phyloP scores from a whole-genome alignment of 2,888 invertebrate species.

The Hirtodrosophila duncani region DNA sequence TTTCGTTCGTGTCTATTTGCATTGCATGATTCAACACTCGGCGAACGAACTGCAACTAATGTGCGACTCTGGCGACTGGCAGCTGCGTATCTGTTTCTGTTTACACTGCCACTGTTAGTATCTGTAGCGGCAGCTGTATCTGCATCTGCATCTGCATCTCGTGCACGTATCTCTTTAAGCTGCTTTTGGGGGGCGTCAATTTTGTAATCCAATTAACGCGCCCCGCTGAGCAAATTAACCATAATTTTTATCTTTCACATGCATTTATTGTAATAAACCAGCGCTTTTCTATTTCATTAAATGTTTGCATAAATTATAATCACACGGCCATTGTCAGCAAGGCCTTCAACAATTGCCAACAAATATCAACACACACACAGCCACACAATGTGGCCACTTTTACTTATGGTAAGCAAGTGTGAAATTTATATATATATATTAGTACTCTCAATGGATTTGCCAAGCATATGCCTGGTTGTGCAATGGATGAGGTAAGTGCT shows the following conservation, averaged over 20 bases:
- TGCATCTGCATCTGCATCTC: slow-evolving; percentile 31
- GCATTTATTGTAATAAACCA: slow-evolving; percentile 19
- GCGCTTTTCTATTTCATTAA: slow-evolving; percentile 29
- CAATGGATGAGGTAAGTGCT: too few species aligned
- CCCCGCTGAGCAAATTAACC: slow-evolving; percentile 55
- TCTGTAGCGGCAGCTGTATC: slow-evolving; percentile 25
- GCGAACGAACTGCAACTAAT: slow-evolving; percentile 19
- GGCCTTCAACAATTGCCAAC: slow-evolving; percentile 5
- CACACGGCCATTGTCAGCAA: slow-evolving; percentile 10
- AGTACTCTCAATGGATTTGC: slow-evolving; percentile 8
- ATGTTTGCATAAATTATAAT: slow-evolving; percentile 43
- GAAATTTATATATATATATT: slow-evolving; percentile 20
- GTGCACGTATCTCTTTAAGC: slow-evolving; percentile 37
- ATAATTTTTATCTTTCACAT: slow-evolving; percentile 33
- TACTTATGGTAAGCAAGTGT: slow-evolving; percentile 46
- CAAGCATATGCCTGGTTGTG: slow-evolving; percentile 13
- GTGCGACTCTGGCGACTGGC: slow-evolving; percentile 7
- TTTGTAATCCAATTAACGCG: slow-evolving; percentile 69
- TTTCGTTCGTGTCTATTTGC: slow-evolving; percentile 64
- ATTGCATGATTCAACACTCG: slow-evolving; percentile 65
- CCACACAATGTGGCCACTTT: slow-evolving; percentile 27
- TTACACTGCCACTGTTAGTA: slow-evolving; percentile 27
- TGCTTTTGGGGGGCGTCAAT: slow-evolving; percentile 42
- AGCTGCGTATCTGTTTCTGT: slow-evolving; percentile 50
- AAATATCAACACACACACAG: background rate